A percentile compares a stretch with the other conserved stretches of the same genome.
phyloP scores from a whole-genome alignment of 2,888 invertebrate species.

The Eucriotettix oculatus region DNA sequence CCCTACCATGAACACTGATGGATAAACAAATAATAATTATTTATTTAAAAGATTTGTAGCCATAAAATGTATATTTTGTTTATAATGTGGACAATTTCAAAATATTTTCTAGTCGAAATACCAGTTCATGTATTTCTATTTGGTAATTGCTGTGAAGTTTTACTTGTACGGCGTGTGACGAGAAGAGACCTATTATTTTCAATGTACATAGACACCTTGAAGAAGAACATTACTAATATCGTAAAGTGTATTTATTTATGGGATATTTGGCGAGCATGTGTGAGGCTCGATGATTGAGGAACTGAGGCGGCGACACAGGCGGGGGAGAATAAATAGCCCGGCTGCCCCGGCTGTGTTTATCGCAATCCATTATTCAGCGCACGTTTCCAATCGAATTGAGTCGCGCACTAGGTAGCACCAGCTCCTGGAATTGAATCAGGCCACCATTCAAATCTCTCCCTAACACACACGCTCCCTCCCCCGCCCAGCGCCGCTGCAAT shows the following conservation, averaged over 20 bases:
- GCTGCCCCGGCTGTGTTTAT: slow-evolving; percentile 8
- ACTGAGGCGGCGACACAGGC: neutral
- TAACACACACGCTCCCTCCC: neutral
- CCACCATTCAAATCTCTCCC: slow-evolving; percentile 7
- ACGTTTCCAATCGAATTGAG: slow-evolving; percentile 11
- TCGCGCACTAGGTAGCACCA: neutral
- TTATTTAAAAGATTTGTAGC: no score
- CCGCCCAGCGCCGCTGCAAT: neutral
- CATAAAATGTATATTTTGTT: no score
- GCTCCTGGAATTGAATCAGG: slow-evolving; percentile 9
- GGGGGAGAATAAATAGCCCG: neutral
- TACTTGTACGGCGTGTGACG: no score
- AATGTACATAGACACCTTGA: no score
- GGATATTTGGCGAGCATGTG: neutral
- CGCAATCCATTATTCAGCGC: slow-evolving; percentile 12
- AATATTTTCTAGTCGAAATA: no score
- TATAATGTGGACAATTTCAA: no score
- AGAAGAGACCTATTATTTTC: no score
- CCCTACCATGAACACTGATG: no score
- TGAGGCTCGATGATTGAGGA: neutral
- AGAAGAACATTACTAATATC: no score
- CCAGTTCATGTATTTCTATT: no score
- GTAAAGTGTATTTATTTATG: neutral
- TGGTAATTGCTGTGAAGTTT: no score
- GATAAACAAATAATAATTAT: no score